Conservation (phyloP, 1,140 invertebrate genomes). For the Chelonus insularis region DNA sequence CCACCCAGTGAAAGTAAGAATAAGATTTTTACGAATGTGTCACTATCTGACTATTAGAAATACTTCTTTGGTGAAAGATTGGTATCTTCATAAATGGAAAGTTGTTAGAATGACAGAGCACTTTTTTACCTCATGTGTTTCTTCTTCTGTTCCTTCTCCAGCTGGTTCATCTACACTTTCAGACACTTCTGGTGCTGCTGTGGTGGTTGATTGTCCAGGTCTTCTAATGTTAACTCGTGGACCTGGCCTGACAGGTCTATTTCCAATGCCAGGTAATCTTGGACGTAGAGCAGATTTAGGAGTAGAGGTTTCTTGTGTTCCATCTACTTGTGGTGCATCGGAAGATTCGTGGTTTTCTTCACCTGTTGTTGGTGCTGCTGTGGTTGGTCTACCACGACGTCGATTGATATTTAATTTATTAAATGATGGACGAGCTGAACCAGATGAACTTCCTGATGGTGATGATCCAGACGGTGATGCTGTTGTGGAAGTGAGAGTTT, state of each 20-base stretch:
- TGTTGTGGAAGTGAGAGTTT: constrained; percentile 24
- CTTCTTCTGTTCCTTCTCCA: constrained; percentile 58
- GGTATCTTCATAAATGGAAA: not conserved
- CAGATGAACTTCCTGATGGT: constrained; percentile 29
- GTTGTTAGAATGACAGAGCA: not conserved
- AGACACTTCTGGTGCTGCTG: constrained; percentile 44
- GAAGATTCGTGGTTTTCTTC: constrained; percentile 43
- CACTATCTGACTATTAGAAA: constrained; percentile 30
- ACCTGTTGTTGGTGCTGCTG: constrained; percentile 32
- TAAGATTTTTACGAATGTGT: constrained; percentile 26
- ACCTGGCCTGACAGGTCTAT: constrained; percentile 62
- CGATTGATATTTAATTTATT: constrained; percentile 51
- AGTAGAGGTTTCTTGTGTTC: constrained; percentile 34
- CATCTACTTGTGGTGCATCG: constrained; percentile 27
- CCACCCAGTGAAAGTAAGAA: constrained; percentile 42
- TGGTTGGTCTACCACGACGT: constrained; percentile 49
- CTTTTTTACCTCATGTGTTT: constrained; percentile 51
- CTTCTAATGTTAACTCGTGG: constrained; percentile 64
- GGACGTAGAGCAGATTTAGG: constrained; percentile 33
- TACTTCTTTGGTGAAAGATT: not conserved
- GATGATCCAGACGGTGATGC: constrained; percentile 35
- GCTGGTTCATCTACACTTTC: constrained; percentile 55
- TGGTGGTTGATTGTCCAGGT: constrained; percentile 54
- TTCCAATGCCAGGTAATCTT: constrained; percentile 40
- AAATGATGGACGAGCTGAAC: constrained; percentile 43